phyloP scores from a whole-genome alignment of 2,888 invertebrate genomes.

The Monochamus alternatus region DNA sequence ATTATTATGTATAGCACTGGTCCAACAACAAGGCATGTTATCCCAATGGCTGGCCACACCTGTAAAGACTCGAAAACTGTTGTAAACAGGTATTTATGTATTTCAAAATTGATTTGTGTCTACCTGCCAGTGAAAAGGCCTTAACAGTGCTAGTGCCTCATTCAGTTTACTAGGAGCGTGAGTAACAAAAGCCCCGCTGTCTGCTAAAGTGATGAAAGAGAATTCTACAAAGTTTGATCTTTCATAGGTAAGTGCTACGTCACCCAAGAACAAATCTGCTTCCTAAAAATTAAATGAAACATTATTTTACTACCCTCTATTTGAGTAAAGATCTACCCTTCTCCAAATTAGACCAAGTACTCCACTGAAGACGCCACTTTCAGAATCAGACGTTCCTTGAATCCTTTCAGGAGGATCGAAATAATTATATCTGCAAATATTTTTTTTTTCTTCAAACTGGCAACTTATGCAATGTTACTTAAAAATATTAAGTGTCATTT shows the following conservation, averaged over 20 bases:
- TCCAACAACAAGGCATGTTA: slow-evolving; percentile 79
- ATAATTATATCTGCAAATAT: slow-evolving; percentile 75
- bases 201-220: slow-evolving; percentile 83
- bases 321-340: slow-evolving; percentile 71
- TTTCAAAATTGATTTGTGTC: slow-evolving; percentile 31
- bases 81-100: neutral
- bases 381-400: slow-evolving; percentile 78
- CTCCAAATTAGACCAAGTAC: slow-evolving; percentile 82
- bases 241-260: slow-evolving; percentile 83
- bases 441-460: slow-evolving; percentile 38
- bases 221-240: slow-evolving; percentile 82
- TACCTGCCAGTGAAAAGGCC: slow-evolving; percentile 83
- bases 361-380: slow-evolving; percentile 81
- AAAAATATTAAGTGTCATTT: no score
- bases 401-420: slow-evolving; percentile 83
- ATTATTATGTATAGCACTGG: slow-evolving; percentile 81
- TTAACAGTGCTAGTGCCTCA: slow-evolving; percentile 81
- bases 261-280: slow-evolving; percentile 83
- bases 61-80: slow-evolving; percentile 58
- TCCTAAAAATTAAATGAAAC: slow-evolving; percentile 69
- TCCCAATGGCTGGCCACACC: slow-evolving; percentile 83
- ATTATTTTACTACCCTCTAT: neutral
- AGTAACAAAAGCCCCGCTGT: slow-evolving; percentile 84
- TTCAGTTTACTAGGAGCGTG: slow-evolving; percentile 83
- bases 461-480: no score